Evolutionary conservation across 2,113 vertebrate species (phyloP).

Genomic region (human): DNA sequence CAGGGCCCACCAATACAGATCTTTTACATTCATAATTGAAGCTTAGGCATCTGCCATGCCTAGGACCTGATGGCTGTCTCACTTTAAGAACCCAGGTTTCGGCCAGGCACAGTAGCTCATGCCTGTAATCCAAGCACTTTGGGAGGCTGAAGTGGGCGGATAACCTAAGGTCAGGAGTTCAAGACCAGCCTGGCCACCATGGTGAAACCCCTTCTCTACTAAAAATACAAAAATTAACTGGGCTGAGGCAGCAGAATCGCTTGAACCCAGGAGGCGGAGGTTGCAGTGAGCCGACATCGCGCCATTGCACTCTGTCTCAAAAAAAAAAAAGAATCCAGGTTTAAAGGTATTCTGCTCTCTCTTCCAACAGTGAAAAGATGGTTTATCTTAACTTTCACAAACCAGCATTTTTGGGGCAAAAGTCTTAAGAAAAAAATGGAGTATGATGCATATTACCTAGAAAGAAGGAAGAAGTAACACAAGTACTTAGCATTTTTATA

Average conservation of each 20-base stretch:
- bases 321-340: background rate
- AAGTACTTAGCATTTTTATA: slow-evolving; percentile 10
- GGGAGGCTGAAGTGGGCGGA: too few relatives aligned
- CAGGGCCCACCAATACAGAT: background rate
- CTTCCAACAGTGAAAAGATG: background rate
- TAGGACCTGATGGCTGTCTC: background rate
- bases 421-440: slow-evolving; percentile 60
- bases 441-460: slow-evolving; percentile 38
- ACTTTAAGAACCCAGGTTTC: background rate
- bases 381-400: slow-evolving; percentile 64
- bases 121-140: too few relatives aligned
- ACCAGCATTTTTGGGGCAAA: slow-evolving; percentile 61
- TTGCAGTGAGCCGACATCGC: too few relatives aligned
- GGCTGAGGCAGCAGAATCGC: too few relatives aligned
- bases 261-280: too few relatives aligned
- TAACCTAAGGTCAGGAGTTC: too few relatives aligned
- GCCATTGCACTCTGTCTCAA: too few relatives aligned
- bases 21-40: slow-evolving; percentile 25
- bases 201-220: too few relatives aligned
- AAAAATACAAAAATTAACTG: too few relatives aligned
- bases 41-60: background rate
- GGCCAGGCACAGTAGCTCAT: too few relatives aligned
- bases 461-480: slow-evolving; percentile 30
- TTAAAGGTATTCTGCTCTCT: background rate
- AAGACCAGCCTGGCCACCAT: too few relatives aligned